Conservation (phyloP, 2,797 vertebrate genomes). For the Stomatorhinus walkeri region DNA sequence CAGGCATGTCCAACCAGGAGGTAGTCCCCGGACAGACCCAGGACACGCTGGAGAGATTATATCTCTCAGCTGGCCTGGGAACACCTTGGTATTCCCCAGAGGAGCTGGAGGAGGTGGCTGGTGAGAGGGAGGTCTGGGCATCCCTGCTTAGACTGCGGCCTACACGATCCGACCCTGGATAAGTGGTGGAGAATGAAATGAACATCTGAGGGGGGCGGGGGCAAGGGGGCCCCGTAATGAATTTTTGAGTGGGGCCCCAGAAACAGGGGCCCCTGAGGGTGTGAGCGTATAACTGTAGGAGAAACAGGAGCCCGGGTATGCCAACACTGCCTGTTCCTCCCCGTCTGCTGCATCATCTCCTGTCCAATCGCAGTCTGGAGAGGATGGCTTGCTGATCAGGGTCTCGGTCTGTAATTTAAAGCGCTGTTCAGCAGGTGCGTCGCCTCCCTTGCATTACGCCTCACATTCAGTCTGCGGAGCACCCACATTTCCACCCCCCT, state of each 20-base stretch:
- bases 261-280: neutral
- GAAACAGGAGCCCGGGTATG: neutral
- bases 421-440: conserved; percentile 12
- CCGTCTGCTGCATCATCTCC: neutral
- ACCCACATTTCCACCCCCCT: conserved; percentile 18
- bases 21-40: neutral
- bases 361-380: neutral
- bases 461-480: conserved; percentile 27
- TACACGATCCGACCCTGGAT: too few relatives aligned
- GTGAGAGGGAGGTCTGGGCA: neutral
- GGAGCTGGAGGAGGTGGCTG: neutral
- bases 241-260: neutral
- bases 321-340: neutral
- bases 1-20: neutral
- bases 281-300: neutral
- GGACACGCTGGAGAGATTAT: neutral
- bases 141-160: neutral
- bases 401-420: conserved; percentile 16
- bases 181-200: neutral
- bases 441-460: conserved; percentile 29
- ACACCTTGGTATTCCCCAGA: neutral
- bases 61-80: neutral
- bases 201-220: neutral
- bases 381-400: neutral
- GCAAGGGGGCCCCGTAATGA: neutral